Evolutionary conservation across 2,888 invertebrate species (phyloP), one percentile per base, ranked within the genome.

Genomic region (Cylloceria caligata): DNA sequence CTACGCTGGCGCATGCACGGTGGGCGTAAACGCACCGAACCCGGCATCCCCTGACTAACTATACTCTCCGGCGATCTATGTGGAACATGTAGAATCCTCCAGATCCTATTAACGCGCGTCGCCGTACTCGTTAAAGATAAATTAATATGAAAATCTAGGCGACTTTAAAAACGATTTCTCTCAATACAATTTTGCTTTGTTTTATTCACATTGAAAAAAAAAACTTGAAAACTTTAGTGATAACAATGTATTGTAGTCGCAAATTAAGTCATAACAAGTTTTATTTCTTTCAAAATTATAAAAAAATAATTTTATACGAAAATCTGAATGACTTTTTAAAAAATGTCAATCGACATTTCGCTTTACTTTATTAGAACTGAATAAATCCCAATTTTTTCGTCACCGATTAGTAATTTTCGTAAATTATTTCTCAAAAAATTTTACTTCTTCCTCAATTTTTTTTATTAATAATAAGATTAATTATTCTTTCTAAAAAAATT

Each of bases 21-120:
- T 78, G 72, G 78, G 78, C 71, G 78, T 78, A 65, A 75, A 68
- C 68, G 64, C 55, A 21, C 39, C 30, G 30, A 57, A 16, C 36
- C 16, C 30, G 42, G 68, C 34, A 42, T 42, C 68, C 74, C 64
- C 80, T 80, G 80, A 80, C 69, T 80, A 74, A 80, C 75, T 55
- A n/a, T n/a, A 65, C 9, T 45, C 55, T 52, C 62, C 64, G 71
- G 16, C 60, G 11, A 11, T 42, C 30, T 47, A 74, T 49, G 69
- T 80, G 39, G 39, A 80, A 75, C 60, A 60, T 57, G 55, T 57
- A 52, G 68, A 71, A 19, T 71, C 57, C 75, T 75, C 45, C 16
- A 16, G 67, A 79, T 79, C 72, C 49, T 60, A 79, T 79, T 68
- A 73, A 52, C 62, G 67, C 57, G 55, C n/a, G 7, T 60, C 47